These are phyloP conservation scores for Carollia perspicillata DNA, from an alignment of 2,113 vertebrate species.

Conservation along the genomic window DNA sequence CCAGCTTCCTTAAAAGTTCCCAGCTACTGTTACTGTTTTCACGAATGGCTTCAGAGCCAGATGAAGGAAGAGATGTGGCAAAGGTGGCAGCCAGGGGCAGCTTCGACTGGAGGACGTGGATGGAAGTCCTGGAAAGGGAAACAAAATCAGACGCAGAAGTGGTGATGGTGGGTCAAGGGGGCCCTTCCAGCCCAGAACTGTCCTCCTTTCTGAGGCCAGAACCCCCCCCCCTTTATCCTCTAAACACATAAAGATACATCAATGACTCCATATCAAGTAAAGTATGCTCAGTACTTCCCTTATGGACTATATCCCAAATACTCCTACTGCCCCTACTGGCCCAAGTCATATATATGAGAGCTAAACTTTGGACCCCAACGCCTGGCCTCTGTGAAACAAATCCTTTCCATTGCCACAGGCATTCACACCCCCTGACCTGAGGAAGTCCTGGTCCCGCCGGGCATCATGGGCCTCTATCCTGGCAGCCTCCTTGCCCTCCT, in stretches of 20 bases:
- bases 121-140: slow-evolving; percentile 34
- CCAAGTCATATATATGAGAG: not conserved
- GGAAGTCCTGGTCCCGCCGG: slow-evolving; percentile 72
- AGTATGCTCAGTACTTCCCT: not conserved
- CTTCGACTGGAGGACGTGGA: slow-evolving; percentile 43
- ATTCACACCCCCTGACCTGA: slow-evolving; percentile 32
- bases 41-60: slow-evolving; percentile 51
- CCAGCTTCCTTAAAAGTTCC: slow-evolving; percentile 54
- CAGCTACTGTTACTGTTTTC: slow-evolving; percentile 18
- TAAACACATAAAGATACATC: slow-evolving; percentile 5
- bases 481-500: slow-evolving; percentile 79
- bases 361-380: not conserved
- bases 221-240: not conserved
- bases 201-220: not conserved
- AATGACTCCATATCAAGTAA: not conserved
- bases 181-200: not conserved
- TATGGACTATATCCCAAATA: not conserved
- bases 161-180: not conserved
- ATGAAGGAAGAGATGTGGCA: not conserved
- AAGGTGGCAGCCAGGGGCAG: not conserved
- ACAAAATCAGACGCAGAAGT: slow-evolving; percentile 24
- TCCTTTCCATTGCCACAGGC: not conserved
- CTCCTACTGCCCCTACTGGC: not conserved
- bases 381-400: not conserved
- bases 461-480: slow-evolving; percentile 77